Conservation (phyloP, 2,888 invertebrate genomes). For the Pterostichus madidus region DNA sequence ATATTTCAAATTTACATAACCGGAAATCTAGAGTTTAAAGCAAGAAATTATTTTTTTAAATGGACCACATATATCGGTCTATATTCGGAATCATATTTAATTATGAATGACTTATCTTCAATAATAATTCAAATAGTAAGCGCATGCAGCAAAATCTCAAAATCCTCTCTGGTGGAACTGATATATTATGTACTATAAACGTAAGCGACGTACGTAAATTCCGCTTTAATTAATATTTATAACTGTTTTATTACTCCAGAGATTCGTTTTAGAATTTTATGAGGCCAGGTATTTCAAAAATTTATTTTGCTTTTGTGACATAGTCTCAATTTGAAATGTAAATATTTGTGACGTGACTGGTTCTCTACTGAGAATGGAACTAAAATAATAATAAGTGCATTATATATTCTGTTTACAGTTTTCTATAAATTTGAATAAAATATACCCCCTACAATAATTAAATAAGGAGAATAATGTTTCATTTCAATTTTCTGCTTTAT, state of each 20-base stretch:
- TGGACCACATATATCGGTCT: too few species aligned
- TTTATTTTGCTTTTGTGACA: conserved; percentile 31
- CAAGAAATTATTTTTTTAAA: too few species aligned
- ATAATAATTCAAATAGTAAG: not conserved
- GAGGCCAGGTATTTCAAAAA: conserved; percentile 10
- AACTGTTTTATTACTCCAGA: conserved; percentile 34
- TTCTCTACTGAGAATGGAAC: too few species aligned
- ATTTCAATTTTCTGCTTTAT: too few species aligned
- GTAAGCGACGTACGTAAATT: conserved; percentile 19
- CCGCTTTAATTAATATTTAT: conserved; percentile 48
- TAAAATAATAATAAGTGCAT: not conserved
- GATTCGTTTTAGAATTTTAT: conserved; percentile 17
- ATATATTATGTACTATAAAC: conserved; percentile 30
- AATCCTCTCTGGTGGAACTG: conserved; percentile 1
- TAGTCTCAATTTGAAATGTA: conserved; percentile 28
- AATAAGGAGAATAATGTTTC: too few species aligned
- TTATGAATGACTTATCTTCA: too few species aligned
- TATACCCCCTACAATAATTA: too few species aligned
- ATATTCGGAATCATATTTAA: too few species aligned
- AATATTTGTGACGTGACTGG: conserved; percentile 35
- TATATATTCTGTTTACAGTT: not conserved
- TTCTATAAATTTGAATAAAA: not conserved
- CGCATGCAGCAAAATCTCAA: conserved; percentile 29
- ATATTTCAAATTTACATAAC: too few species aligned
- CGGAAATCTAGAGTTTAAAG: too few species aligned